Percentiles rank a stretch among this genome's conserved stretches.
phyloP scores from a whole-genome alignment of 2,888 invertebrate genomes.

The Diaprepes abbreviatus region DNA sequence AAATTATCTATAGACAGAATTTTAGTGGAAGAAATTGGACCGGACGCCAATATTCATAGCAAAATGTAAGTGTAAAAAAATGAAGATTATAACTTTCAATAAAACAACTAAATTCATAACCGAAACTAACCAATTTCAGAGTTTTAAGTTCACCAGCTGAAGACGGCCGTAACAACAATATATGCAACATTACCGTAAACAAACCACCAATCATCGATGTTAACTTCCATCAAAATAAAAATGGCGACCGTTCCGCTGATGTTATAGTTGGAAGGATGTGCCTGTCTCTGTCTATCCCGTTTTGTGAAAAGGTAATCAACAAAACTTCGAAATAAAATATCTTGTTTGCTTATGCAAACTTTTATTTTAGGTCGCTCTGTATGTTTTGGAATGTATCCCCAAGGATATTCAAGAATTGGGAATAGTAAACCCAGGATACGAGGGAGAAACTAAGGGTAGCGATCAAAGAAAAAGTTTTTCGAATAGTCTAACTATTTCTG shows the following conservation, averaged over 20 bases:
- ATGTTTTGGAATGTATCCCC: conserved; percentile 66
- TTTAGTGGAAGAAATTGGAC: conserved; percentile 80
- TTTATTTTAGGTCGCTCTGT: conserved; percentile 59
- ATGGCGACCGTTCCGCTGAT: conserved; percentile 76
- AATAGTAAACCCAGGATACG: conserved; percentile 80
- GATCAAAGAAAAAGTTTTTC: conserved; percentile 44
- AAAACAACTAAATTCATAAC: no score
- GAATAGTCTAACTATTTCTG: conserved; percentile 76
- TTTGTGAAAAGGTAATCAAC: conserved; percentile 68
- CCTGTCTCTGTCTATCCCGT: conserved; percentile 81
- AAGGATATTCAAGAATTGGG: conserved; percentile 76
- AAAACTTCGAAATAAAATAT: background rate
- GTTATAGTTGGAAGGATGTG: conserved; percentile 81
- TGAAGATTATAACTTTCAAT: no score
- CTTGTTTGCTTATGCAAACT: background rate
- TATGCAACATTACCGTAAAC: conserved; percentile 71
- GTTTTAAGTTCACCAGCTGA: conserved; percentile 78
- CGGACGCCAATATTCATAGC: conserved; percentile 74
- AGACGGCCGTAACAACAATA: conserved; percentile 69
- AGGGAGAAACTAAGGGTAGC: conserved; percentile 70
- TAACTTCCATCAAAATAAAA: conserved; percentile 75
- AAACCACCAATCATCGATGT: conserved; percentile 82
- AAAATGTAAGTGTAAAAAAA: conserved; percentile 73
- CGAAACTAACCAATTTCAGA: no score
- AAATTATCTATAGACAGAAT: conserved; percentile 79